Evolutionary conservation across 2,797 vertebrate species (phyloP), one percentile per base, ranked within the genome.

Genomic region (Tenualosa thibaudeaui): DNA sequence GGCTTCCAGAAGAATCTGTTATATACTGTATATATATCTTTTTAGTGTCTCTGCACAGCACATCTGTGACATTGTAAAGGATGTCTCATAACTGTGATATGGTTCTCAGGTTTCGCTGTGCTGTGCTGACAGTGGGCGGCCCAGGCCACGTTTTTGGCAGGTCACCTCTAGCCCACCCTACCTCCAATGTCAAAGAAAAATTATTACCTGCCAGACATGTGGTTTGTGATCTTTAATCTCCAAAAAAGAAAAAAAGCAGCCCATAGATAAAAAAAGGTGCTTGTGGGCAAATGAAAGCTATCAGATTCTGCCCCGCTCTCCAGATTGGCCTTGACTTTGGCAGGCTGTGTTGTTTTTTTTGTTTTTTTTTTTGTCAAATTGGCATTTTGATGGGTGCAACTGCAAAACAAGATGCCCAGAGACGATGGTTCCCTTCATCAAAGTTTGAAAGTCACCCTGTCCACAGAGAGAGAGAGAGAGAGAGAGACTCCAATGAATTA

Each of bases 361-460:
- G 81, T 24, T 22, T 60, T n/a, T 5, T 43, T 22, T 78, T 78
- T 22, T 58, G 56, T 49, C 84, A 68, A 82, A 84, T 85, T 87
- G 26, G 2, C 81, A 58, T 84, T 82, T 88, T 88, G 84, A 88
- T 83, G 60, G 62, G 19, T 60, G 81, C 83, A 24, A 71, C 86
- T 56, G 87, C 83, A 92, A 90, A 88, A 83, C 89, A 86, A 82
- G 49, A 83, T 71, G 51, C 10, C 89, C 86, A 75, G 71, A 51
- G 87, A 86, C 86, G 81, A 83, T 62, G 88, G 78, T 84, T 84
- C 86, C 58, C 46, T 58, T 83, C 78, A 89, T 62, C 89, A 86
- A 87, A 89, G 85, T 92, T 88, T 92, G 87, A 93, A 93, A 92
- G 92, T 94, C 91, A 92, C 90, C 90, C 86, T 89, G 88, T 87